Evolutionary conservation across 2,888 invertebrate species (phyloP), one percentile per base, ranked within the genome.

Genomic region (Acrobasis repandana): DNA sequence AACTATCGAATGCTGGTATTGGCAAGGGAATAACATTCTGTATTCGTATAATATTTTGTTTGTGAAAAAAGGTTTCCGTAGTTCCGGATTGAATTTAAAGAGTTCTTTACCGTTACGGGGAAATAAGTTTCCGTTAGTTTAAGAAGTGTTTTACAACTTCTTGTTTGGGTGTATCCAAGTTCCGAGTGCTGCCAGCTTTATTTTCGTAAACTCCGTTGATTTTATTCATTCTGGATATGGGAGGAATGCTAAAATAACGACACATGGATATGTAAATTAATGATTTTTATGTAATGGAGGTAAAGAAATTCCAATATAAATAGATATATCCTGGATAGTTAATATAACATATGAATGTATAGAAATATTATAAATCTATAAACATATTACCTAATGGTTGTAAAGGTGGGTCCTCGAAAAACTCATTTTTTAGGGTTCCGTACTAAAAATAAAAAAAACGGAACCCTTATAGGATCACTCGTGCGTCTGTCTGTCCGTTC

Each of bases 11-110:
- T 69, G 70, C 69, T 68, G 65, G 65, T 80, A 82, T 80, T 80
- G 81, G 78, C 80, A 76, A 68, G 70, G 75, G 76, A 76, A 80
- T 78, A 79, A 73, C 71, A 77, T 79, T 83, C 79, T 73, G 75
- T 73, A 72, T 75, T 74, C 65, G 65, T 67, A 74, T 78, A 72
- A 78, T 81, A 80, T 81, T 82, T 82, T 80, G 77, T 81, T 76
- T 74, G 63, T 69, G 70, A 68, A 74, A 60, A 76, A 75, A 69
- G 75, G 73, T 74, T 73, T 48, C 52, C 58, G 57, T 63, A 63
- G 70, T 77, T 76, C 72, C 71, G 71, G 73, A 82, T 82, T 80
- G 78, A 82, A 82, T 82, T 79, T 79, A 78, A 81, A 79, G 72
- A 75, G 73, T 69, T 63, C 68, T 72, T 73, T 72, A 66, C 71